Percentiles rank a stretch among this genome's conserved stretches.
Conservation (phyloP, 2,113 vertebrate genomes). For the Brevimyrus niger region DNA sequence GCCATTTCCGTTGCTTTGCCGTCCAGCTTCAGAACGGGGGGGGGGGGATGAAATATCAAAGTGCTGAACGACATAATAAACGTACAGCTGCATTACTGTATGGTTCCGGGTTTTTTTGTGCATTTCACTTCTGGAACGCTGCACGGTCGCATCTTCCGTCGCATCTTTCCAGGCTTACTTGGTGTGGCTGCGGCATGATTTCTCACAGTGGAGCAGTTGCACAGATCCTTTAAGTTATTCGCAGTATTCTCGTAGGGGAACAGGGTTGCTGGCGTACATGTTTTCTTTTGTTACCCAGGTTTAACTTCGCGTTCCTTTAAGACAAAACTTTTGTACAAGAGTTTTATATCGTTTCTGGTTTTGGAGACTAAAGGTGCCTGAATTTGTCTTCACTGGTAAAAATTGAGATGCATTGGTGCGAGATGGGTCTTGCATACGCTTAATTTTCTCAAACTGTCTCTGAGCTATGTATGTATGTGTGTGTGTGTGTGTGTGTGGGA, state of each 20-base stretch:
- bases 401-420: slow-evolving; percentile 40
- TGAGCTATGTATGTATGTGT: slow-evolving; percentile 33
- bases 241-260: slow-evolving; percentile 77
- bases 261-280: slow-evolving; percentile 54
- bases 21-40: slow-evolving; percentile 61
- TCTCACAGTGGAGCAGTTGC: slow-evolving; percentile 66
- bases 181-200: slow-evolving; percentile 70
- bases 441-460: slow-evolving; percentile 52
- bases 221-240: slow-evolving; percentile 59
- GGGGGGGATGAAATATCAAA: slow-evolving; percentile 44
- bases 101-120: slow-evolving; percentile 54
- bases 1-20: slow-evolving; percentile 35
- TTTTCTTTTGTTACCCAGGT: slow-evolving; percentile 45
- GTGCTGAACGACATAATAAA: slow-evolving; percentile 55
- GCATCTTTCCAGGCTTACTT: slow-evolving; percentile 87
- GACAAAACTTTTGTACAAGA: slow-evolving; percentile 50
- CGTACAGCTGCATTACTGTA: slow-evolving; percentile 83
- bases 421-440: slow-evolving; percentile 47
- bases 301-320: neutral
- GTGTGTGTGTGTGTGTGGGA: slow-evolving; percentile 29
- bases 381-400: slow-evolving; percentile 21
- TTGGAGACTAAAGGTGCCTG: slow-evolving; percentile 51
- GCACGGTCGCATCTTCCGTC: slow-evolving; percentile 95
- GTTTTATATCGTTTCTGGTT: slow-evolving; percentile 44
- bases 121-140: slow-evolving; percentile 64